Evolutionary conservation across 2,797 vertebrate genomes (phyloP), one percentile per base, ranked within the genome.

Genomic region (Manis pentadactyla): DNA sequence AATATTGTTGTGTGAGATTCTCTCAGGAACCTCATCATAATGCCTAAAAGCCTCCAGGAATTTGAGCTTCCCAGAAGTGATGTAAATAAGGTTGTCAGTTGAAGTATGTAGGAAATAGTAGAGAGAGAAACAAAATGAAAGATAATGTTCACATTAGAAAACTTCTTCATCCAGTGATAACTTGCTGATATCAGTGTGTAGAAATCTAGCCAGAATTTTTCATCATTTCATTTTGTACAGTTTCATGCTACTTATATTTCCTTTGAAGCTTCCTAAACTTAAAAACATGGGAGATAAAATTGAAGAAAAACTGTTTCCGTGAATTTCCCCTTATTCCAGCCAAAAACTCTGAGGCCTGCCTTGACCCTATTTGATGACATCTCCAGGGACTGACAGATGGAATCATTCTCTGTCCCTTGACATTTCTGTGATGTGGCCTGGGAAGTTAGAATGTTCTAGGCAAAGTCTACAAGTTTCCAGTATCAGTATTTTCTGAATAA

Each of bases 261-360:
- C n/a, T 88, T 89, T 94, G 57, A 93, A 91, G 85, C 23, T 74
- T 92, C 49, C 13, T 69, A 34, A 75, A 31, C 39, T 95, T 37
- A 2, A 93, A 95, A 95, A 86, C 21, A 77, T 69, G 53, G n/a
- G 37, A 87, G 74, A 46, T 57, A 75, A 94, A 86, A 90, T 46
- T 86, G 39, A 96, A 92, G 59, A 88, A 81, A 86, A 94, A 85
- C 57, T 77, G 29, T 90, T 96, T 92, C 14, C 83, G 59, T 85
- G 59, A 90, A 79, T 95, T 96, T 90, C 15, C 4, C 17, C 25
- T 94, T 34, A 61, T 87, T 77, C n/a, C 2, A 84, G n/a, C 71
- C 66, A 31, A 77, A 95, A 87, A 15, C 2, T 46, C 2, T 31
- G 92, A 88, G 53, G 15, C 53, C 57, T 87, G 49, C 79, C 21